Base-by-base conservation (phyloP, 2,888 invertebrate genomes). In the Aporophyla nigra region DNA sequence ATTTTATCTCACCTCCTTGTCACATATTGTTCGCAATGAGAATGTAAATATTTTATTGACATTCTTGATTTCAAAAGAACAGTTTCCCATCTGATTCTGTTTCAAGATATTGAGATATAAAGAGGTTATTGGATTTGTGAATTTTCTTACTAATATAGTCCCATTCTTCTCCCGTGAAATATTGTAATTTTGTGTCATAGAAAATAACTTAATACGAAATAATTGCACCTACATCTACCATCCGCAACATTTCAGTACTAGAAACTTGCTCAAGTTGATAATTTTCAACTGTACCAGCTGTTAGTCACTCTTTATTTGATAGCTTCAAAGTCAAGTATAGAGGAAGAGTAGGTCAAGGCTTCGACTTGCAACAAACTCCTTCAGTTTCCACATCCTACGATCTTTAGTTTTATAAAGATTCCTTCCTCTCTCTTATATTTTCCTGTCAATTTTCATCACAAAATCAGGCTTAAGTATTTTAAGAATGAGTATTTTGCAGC, bases 341-440 rank as follows among this genome's bases (percentile, higher is more conserved):
- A 43, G 21, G 10, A 54, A 62, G 27, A 77, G 59, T 71, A 54
- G 65, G 77, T 78, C 78, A 77, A 66, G 78, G 78, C 7, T n/a
- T 49, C n/a, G 10, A 24, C 21, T 68, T 68, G 27, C n/a, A 33
- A 27, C 14, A 49, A 14, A 53, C 19, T 21, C 14, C 19, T 54
- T 54, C 0, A 59, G 27, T 27, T 73, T 33, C 19, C 7, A 7
- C 16, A n/a, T 70, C 19, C 16, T 53, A 49, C 56, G 1, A 59
- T 33, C 10, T 59, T 59, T 5, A 19, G 33, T 33, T 19, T 5
- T 19, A 5, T 33, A 19, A 33, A 33, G 27, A 59, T 59, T 59
- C 27, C 9, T n/a, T 27, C 19, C 16, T 19, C 58, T 10, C 10
- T 59, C 2, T 59, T 27, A 9, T 19, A 10, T 27, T 19, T 10